Evolutionary conservation across 2,113 vertebrate species (phyloP).

Genomic region (Catharus bicknelli): DNA sequence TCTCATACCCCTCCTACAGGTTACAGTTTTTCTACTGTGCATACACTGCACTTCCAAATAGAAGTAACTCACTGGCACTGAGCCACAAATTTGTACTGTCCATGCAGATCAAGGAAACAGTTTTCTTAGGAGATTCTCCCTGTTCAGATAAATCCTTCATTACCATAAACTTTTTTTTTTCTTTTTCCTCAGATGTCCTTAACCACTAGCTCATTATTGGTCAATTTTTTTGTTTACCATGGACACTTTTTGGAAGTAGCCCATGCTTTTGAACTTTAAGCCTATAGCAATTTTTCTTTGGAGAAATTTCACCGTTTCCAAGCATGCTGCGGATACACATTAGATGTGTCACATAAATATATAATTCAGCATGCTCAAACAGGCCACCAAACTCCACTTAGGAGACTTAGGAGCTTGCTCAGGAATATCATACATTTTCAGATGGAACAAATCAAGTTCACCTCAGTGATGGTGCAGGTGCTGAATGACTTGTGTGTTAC

Average conservation of each 20-base stretch:
- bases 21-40: not conserved
- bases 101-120: not conserved
- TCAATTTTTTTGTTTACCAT: not conserved
- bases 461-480: not conserved
- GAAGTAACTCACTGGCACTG: not conserved
- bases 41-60: not conserved
- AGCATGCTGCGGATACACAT: not conserved
- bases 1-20: not conserved
- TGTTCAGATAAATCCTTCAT: not conserved
- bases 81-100: not conserved
- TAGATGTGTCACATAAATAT: not conserved
- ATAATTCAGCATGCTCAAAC: not conserved
- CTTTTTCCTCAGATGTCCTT: accelerated
- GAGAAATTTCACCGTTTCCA: not conserved
- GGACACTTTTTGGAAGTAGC: not conserved
- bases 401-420: not conserved
- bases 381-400: not conserved
- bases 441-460: not conserved
- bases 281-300: not conserved
- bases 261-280: not conserved
- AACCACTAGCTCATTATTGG: not conserved
- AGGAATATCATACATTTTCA: not conserved
- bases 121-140: not conserved
- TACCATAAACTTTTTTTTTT: not conserved
- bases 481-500: not conserved